phyloP scores from a whole-genome alignment of 2,797 vertebrate species.

The Allenopithecus nigroviridis region DNA sequence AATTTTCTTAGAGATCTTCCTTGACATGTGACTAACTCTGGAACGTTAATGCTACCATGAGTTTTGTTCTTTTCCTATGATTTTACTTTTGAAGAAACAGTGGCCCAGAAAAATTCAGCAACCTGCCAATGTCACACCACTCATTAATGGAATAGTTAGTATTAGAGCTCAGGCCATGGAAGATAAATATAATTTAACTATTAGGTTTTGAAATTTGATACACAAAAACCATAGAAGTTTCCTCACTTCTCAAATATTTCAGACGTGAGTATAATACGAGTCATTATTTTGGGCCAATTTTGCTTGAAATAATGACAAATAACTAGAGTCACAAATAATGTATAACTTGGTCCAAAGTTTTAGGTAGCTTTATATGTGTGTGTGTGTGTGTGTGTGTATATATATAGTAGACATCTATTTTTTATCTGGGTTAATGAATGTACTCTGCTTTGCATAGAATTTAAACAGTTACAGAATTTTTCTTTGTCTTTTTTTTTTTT shows the following conservation, averaged over 20 bases:
- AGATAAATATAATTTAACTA: not conserved
- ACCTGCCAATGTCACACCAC: not conserved
- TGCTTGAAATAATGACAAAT: slow-evolving; percentile 5
- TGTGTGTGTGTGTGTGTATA: not conserved
- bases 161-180: not conserved
- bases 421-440: slow-evolving; percentile 42
- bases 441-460: not conserved
- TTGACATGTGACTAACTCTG: not conserved
- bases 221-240: not conserved
- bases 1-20: not conserved
- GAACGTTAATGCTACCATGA: not conserved
- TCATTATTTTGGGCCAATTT: slow-evolving; percentile 36
- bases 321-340: not conserved
- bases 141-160: not conserved
- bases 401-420: not conserved
- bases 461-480: not conserved
- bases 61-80: not conserved
- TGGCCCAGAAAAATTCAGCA: not conserved
- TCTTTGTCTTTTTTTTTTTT: too few species aligned
- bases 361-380: not conserved
- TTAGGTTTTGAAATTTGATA: not conserved
- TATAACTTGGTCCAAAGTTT: slow-evolving; percentile 16
- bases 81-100: not conserved
- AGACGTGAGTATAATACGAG: not conserved
- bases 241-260: not conserved